A percentile compares a stretch with the other conserved stretches of the same genome.
Evolutionary conservation across 2,888 invertebrate genomes (phyloP).

Genomic region (Syrista parreyssii): DNA sequence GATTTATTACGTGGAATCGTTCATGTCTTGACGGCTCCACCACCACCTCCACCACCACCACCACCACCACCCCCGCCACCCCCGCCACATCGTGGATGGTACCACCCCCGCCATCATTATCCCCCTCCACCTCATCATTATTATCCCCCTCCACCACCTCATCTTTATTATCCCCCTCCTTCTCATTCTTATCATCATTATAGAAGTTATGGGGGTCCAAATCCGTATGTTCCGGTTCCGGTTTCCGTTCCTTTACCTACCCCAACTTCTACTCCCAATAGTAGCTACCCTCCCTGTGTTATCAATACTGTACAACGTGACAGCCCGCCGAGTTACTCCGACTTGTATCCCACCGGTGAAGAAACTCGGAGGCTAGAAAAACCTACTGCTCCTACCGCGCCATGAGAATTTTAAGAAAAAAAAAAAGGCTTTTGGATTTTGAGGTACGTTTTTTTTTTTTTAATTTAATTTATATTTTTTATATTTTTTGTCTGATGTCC

Average conservation of each 20-base stretch:
- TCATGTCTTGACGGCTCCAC: conserved; percentile 2
- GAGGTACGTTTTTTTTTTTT: too few relatives aligned
- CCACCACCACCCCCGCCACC: not conserved
- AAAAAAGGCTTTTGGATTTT: too few relatives aligned
- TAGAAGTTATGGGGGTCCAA: not conserved
- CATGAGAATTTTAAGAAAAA: too few relatives aligned
- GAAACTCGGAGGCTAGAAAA: conserved; percentile 10
- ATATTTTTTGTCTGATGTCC: too few relatives aligned
- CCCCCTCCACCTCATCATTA: not conserved
- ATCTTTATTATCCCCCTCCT: not conserved
- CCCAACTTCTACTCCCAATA: not conserved
- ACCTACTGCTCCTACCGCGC: not conserved
- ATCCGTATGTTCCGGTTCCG: conserved; percentile 6
- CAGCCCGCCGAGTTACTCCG: not conserved
- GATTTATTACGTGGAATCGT: conserved; percentile 9
- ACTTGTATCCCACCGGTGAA: conserved; percentile 7
- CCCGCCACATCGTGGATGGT: not conserved
- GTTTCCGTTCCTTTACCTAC: not conserved
- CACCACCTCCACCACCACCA: not conserved
- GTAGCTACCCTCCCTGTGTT: not conserved
- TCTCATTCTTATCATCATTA: not conserved
- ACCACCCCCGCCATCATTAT: not conserved
- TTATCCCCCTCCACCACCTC: conserved; percentile 2
- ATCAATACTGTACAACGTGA: not conserved
- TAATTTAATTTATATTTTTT: too few relatives aligned